phyloP scores from a whole-genome alignment of 2,797 vertebrate genomes.

The Gymnothorax reevesii region DNA sequence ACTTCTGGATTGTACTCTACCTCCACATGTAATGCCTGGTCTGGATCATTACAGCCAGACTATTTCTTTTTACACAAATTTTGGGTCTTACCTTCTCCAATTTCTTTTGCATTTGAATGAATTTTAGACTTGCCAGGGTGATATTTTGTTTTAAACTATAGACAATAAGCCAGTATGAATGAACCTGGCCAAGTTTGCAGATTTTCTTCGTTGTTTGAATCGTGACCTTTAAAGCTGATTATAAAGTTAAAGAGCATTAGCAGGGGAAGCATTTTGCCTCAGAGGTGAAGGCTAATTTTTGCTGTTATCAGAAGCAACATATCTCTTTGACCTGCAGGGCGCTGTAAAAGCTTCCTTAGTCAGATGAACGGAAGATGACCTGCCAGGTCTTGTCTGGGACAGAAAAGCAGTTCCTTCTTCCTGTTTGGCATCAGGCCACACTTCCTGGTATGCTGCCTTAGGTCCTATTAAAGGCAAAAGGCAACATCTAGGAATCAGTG shows the following conservation, averaged over 20 bases:
- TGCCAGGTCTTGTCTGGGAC: not conserved
- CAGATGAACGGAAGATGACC: slow-evolving; percentile 19
- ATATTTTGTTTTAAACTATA: not conserved
- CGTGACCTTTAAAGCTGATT: not conserved
- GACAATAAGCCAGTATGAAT: not conserved
- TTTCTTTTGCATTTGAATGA: not conserved
- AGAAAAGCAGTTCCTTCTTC: not conserved
- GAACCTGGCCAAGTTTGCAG: not conserved
- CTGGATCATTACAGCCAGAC: not conserved
- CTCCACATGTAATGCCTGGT: too few species aligned
- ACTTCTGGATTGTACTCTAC: too few species aligned
- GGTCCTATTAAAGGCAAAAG: not conserved
- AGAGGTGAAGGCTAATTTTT: not conserved
- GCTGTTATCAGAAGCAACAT: not conserved
- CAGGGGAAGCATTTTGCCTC: not conserved
- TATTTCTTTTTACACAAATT: not conserved
- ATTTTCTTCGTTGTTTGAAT: not conserved
- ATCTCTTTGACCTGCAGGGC: not conserved
- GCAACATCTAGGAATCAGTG: too few species aligned
- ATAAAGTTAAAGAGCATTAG: not conserved
- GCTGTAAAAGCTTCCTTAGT: not conserved
- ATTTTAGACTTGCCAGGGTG: not conserved
- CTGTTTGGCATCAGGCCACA: not conserved
- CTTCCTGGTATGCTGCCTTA: not conserved
- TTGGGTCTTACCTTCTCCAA: not conserved